These are phyloP conservation scores for Sebastes umbrosus DNA, from an alignment of 2,797 vertebrate genomes.

Conservation along the genomic window DNA sequence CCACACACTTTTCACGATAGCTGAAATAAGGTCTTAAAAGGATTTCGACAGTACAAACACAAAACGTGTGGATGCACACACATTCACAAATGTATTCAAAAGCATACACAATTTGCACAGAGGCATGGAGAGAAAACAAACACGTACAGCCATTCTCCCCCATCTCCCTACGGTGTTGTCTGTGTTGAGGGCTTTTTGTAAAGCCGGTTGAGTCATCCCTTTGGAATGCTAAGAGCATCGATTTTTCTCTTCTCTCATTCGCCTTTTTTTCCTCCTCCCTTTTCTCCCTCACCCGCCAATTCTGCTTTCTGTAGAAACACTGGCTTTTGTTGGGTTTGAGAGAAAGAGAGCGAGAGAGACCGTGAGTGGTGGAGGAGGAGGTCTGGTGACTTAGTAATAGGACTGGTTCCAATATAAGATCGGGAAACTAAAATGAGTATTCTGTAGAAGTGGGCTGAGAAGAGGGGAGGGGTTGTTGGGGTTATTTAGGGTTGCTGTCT, in stretches of 20 bases:
- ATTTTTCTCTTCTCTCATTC: conserved; percentile 56
- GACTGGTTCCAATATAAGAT: conserved; percentile 51
- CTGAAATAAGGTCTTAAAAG: conserved; percentile 28
- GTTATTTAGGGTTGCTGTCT: conserved; percentile 45
- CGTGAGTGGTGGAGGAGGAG: conserved; percentile 25
- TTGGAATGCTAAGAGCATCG: conserved; percentile 79
- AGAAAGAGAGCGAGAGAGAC: conserved; percentile 9
- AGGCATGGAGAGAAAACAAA: conserved; percentile 32
- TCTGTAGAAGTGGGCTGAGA: conserved; percentile 26
- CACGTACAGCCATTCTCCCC: conserved; percentile 17
- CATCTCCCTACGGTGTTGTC: conserved; percentile 38
- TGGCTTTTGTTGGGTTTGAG: conserved; percentile 58
- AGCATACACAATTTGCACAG: conserved; percentile 18
- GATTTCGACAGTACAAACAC: neutral
- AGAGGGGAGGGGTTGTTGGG: conserved; percentile 19
- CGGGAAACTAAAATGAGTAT: conserved; percentile 32
- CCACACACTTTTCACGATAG: neutral
- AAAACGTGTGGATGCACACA: neutral
- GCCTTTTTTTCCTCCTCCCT: conserved; percentile 36
- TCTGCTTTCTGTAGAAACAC: conserved; percentile 49
- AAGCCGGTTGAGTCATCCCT: conserved; percentile 75
- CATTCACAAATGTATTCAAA: conserved; percentile 12
- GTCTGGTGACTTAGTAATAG: conserved; percentile 42
- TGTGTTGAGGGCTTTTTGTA: conserved; percentile 55
- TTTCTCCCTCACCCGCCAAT: conserved; percentile 42